Base-by-base conservation (phyloP, 2,113 vertebrate genomes). In the Chloropsis cyanopogon region DNA sequence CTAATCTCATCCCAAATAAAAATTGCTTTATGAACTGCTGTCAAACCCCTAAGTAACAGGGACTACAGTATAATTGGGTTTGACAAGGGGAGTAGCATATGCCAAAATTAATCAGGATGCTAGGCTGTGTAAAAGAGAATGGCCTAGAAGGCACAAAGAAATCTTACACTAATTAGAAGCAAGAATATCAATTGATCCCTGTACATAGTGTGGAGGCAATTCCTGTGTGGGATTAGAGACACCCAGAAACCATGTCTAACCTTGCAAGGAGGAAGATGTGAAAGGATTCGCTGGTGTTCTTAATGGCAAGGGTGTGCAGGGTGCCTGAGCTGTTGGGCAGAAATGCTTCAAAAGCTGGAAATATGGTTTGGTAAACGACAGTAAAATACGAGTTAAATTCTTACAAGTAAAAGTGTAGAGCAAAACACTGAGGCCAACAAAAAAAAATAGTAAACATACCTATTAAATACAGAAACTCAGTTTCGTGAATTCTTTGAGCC, bases 51-150 rank as follows among this genome's bases (percentile, higher is more conserved):
- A 75, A 84, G 69, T 90, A 79, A 93, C 25, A 86, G 65, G 26
- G 31, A 26, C 78, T 83, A 60, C 63, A 80, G 12, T 50, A 54
- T 82, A 92, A 95, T 80, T 20, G 14, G 12, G 15, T 71, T 85
- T 95, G 88, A 88, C 50, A 90, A 90, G 46, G 20, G 84, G 70
- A 72, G 37, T 33, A 63, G n/a, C 64, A 88, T 52, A 60, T 80
- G 71, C 68, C 71, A 95, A 94, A 91, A 82, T 82, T 75, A 93
- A 92, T 83, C 53, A 50, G 14, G 39, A 44, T 77, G 46, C n/a
- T 88, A 69, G 56, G n/a, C 13, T 68, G 15, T 61, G 70, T 79
- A 52, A 80, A 87, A 82, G 17, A 70, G 37, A 94, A 86, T 71
- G 31, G 16, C 35, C 82, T 61, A 73, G 70, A 89, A 90, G 41